Evolutionary conservation across 1,140 invertebrate genomes (phyloP), one percentile per base, ranked within the genome.

Genomic region (Caerostris extrusa): DNA sequence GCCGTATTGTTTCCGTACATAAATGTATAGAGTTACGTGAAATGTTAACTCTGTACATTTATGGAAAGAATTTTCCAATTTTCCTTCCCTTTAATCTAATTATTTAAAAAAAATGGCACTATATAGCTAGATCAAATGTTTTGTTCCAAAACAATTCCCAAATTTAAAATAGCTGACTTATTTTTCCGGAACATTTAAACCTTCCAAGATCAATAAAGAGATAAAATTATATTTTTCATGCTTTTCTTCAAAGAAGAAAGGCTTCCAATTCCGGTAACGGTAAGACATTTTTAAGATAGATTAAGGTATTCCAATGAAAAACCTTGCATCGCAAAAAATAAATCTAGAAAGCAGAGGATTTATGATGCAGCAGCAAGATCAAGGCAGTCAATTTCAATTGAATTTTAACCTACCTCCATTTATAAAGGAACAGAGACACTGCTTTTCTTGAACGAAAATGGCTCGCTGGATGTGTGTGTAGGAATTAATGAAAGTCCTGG

Each of bases 371-470:
- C 69, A 34, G 1, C 0, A 8, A 71, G 69, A 71, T 71, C 69
- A 50, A 71, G 69, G 69, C 69, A 71, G 69, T 71, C 69, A 71
- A 71, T 71, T 71, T 71, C 69, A 71, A 71, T 71, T 71, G 69
- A 71, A 71, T 71, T 71, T 71, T 71, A 71, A 71, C 69, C 69
- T 71, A 34, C 69, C 69, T 71, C 69, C 69, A 71, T 71, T 71
- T 71, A 71, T 71, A 71, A 71, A n/a, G 69, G 69, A 71, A 71
- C 69, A 71, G 34, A 71, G 69, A 71, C 69, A 71, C 19, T 7
- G 69, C 69, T 19, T 50, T 71, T 19, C 6, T 3, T 10, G 10
- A 71, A 34, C 8, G 34, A 71, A 71, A 71, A 71, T 71, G 5
- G 69, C 34, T 71, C 19, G 8, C n/a, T 19, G 69, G 69, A 71